Percentiles rank a stretch among this genome's conserved stretches.
These are phyloP conservation scores for Pheosia gnoma DNA, from an alignment of 2,888 invertebrate genomes.

Conservation along the genomic window DNA sequence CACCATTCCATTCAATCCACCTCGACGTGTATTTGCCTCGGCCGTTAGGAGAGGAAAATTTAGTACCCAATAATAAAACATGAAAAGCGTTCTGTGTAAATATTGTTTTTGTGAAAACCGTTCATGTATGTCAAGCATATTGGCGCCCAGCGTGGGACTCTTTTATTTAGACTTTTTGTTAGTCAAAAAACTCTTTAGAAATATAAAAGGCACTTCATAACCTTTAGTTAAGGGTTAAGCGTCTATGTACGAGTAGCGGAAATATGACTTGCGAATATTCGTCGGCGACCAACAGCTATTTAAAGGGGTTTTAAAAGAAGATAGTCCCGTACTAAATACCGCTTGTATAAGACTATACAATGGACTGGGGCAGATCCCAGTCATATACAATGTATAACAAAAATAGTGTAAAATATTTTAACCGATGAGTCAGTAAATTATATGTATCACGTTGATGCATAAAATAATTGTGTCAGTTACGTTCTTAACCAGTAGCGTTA, in stretches of 20 bases:
- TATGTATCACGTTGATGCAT: too few species aligned
- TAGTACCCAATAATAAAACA: neutral
- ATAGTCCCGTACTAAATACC: neutral
- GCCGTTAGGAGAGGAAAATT: too few species aligned
- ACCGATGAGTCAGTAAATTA: too few species aligned
- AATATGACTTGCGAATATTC: constrained; percentile 19
- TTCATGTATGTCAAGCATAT: neutral
- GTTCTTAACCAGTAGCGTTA: too few species aligned
- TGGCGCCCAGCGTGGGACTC: constrained; percentile 24
- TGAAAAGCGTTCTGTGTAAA: neutral
- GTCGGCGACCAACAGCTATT: neutral
- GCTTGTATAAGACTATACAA: too few species aligned
- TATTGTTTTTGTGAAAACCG: neutral
- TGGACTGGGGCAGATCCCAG: too few species aligned
- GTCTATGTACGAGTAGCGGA: constrained; percentile 12
- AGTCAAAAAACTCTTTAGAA: neutral
- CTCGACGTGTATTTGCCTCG: too few species aligned
- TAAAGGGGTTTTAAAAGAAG: neutral
- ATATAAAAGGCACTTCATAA: constrained; percentile 9
- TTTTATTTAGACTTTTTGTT: constrained; percentile 7
- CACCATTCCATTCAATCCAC: too few species aligned
- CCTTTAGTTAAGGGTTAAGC: constrained; percentile 14
- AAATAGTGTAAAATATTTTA: too few species aligned
- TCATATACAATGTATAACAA: too few species aligned
- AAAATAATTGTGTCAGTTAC: too few species aligned